Evolutionary conservation across 2,797 vertebrate genomes (phyloP).

Genomic region (Mionectes olivaceus): DNA sequence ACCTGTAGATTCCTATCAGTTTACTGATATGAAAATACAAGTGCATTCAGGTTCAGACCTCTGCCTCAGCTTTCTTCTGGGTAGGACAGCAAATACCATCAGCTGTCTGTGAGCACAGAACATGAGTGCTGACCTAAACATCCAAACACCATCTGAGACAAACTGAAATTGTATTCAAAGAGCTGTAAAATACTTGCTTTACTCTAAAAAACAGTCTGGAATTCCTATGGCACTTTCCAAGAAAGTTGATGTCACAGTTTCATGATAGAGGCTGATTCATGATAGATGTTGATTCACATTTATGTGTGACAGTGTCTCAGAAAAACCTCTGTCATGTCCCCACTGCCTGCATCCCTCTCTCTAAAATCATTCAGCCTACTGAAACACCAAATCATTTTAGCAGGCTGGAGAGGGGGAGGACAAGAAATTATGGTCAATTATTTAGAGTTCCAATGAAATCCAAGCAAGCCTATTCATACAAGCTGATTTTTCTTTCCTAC

Average conservation of each 20-base stretch:
- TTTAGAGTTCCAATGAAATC: neutral
- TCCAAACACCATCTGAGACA: neutral
- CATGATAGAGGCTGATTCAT: neutral
- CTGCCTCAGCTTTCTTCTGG: neutral
- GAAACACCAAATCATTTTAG: neutral
- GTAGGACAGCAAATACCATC: neutral
- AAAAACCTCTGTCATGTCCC: neutral
- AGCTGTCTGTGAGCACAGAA: neutral
- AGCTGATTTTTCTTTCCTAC: neutral
- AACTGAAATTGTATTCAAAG: neutral
- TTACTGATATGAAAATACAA: neutral
- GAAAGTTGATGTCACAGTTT: neutral
- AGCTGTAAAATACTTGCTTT: neutral
- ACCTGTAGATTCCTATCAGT: neutral
- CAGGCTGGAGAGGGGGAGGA: neutral
- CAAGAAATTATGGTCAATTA: neutral
- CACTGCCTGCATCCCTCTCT: neutral
- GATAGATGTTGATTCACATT: neutral
- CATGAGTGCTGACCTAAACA: neutral
- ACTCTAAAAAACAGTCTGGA: neutral
- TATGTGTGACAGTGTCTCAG: neutral
- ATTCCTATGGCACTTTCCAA: neutral
- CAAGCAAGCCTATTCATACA: neutral
- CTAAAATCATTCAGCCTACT: neutral
- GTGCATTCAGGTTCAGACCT: neutral